Evolutionary conservation across 2,888 invertebrate species (phyloP), one percentile per base, ranked within the genome.

Genomic region (Sipunculus nudus): DNA sequence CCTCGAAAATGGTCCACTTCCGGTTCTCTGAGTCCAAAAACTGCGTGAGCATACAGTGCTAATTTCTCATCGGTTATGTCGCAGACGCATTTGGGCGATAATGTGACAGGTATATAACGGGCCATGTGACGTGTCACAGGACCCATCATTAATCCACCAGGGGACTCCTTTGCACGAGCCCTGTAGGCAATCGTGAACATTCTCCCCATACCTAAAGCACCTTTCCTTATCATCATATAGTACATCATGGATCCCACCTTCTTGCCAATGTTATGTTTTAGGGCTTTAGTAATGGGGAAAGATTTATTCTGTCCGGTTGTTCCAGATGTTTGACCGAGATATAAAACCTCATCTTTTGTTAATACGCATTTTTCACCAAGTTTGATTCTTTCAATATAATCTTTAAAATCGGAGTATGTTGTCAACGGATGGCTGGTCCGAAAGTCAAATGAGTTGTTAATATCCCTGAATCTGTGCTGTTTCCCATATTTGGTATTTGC

Each of bases 231-330:
- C 23, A 21, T 23, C 19, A 43, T 43, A 8, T 23, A 19, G 43
- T 43, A 43, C 19, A 21, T 19, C 43, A 43, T 43, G 8, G 10
- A 19, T 8, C n/a, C 10, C 19, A 43, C 43, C 43, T 21, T 19
- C 10, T 8, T 8, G 10, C n/a, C 23, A 19, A 43, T 19, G 43
- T 43, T 21, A n/a, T n/a, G n/a, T 23, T 43, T 43, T 6, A 43
- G n/a, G 43, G n/a, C n/a, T 8, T 19, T 13, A 6, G 53, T 54
- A 23, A 53, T 5, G 19, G 53, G 53, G 5, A 53, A 25, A 4
- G 23, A 35, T 38, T 72, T 72, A 54, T 58, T 65, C 28, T 54
- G 54, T 2, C 73, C 73, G 0, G 72, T 74, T 10, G 73, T 73
- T 3, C 73, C 73, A 3, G 68, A 67, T 3, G 63, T 63, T n/a